Evolutionary conservation across 1,140 invertebrate genomes (phyloP), one percentile per base, ranked within the genome.

Genomic region (Vollenhovia emeryi): DNA sequence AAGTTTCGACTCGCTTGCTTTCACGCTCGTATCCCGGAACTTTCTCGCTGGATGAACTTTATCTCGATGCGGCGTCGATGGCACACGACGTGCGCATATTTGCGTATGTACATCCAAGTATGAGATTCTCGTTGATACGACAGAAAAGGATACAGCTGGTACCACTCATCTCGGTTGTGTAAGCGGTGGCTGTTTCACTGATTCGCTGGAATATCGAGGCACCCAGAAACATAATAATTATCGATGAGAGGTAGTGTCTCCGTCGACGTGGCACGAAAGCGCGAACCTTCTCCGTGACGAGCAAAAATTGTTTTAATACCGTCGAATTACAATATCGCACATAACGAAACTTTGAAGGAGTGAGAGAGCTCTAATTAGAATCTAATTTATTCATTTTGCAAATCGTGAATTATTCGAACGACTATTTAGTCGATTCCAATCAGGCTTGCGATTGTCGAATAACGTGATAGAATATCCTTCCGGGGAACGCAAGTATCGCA

Each of bases 21-120:
- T 82, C 78, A 73, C 78, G 40, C 4, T 82, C 21, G 48, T 15
- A 21, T 36, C 68, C 48, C 59, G 82, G 24, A 74, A 85, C 87
- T 89, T 89, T 89, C 87, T 80, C 87, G 79, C 52, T 36, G 73
- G 21, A 36, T 85, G 60, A 85, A 80, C 76, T 89, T 80, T 85
- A 64, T 88, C 52, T 62, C 13, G 33, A 36, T 13, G 64, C 33
- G 18, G 24, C 24, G 50, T 52, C 21, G 55, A 48, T 50, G 30
- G 36, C n/a, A 4, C 55, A 24, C 83, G 40, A 73, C 11, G 55
- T 30, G 36, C 11, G 43, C 76, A 76, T 75, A 76, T 75, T 68
- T 60, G 74, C 60, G 50, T 73, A n/a, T n/a, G n/a, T n/a, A 48
- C 40, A 48, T 64, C 43, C 21, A 45, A 60, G 11, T 76, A 52